These are phyloP conservation scores for Gambusia holbrooki DNA, from an alignment of 2,113 vertebrate genomes.

Conservation along the genomic window DNA sequence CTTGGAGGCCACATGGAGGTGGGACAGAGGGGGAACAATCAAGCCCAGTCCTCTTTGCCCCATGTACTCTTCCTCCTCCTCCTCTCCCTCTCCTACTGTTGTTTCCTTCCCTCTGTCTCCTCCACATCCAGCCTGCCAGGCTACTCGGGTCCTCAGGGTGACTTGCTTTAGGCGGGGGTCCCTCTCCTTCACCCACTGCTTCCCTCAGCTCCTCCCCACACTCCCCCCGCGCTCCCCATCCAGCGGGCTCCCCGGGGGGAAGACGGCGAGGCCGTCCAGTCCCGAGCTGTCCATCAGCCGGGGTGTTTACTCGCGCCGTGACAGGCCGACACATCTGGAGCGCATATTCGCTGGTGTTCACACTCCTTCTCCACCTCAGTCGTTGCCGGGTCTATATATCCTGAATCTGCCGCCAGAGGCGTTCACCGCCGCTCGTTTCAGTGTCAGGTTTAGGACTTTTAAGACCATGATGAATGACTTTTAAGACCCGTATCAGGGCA, in stretches of 20 bases:
- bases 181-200: slow-evolving; percentile 71
- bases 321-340: slow-evolving; percentile 99
- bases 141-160: slow-evolving; percentile 88
- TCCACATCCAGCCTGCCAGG: slow-evolving; percentile 84
- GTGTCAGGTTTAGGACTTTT: slow-evolving; percentile 27
- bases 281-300: slow-evolving; percentile 95
- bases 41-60: slow-evolving; percentile 82
- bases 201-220: slow-evolving; percentile 60
- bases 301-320: slow-evolving; percentile 98
- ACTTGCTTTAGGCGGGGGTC: slow-evolving; percentile 79
- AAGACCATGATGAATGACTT: too few relatives aligned
- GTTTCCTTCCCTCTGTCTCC: slow-evolving; percentile 69
- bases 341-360: slow-evolving; percentile 91
- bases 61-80: slow-evolving; percentile 51
- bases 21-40: slow-evolving; percentile 89
- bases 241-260: slow-evolving; percentile 81
- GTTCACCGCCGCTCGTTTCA: slow-evolving; percentile 95
- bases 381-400: slow-evolving; percentile 47
- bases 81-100: slow-evolving; percentile 52
- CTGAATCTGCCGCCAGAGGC: slow-evolving; percentile 92
- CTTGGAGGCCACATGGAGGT: slow-evolving; percentile 92
- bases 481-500: too few relatives aligned
- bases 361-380: slow-evolving; percentile 58
- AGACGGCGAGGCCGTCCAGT: slow-evolving; percentile 92
- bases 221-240: slow-evolving; percentile 73